phyloP scores from a whole-genome alignment of 2,888 invertebrate genomes.

The Oxytorus armatus region DNA sequence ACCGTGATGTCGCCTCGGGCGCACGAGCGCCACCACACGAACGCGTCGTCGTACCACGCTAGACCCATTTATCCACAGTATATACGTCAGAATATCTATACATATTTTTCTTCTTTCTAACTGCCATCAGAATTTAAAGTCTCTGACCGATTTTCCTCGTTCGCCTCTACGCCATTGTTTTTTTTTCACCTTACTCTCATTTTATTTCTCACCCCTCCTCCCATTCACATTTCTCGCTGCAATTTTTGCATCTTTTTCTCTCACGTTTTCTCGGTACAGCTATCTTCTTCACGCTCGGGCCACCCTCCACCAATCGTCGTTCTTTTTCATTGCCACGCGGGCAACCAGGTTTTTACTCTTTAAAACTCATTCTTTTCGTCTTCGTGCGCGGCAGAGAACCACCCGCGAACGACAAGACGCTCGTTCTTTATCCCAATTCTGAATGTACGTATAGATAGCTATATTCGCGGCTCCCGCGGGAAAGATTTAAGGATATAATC shows the following conservation, averaged over 20 bases:
- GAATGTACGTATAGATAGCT: slow-evolving; percentile 39
- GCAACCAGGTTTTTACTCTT: slow-evolving; percentile 63
- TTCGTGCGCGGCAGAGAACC: slow-evolving; percentile 43
- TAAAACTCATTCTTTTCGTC: slow-evolving; percentile 65
- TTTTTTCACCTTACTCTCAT: slow-evolving; percentile 16
- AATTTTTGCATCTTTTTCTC: slow-evolving; percentile 47
- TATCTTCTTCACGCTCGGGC: slow-evolving; percentile 16
- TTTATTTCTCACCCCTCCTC: neutral
- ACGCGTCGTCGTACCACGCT: slow-evolving; percentile 43
- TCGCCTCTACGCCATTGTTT: slow-evolving; percentile 35
- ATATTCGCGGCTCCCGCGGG: slow-evolving; percentile 47
- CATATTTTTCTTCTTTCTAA: slow-evolving; percentile 43
- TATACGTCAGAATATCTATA: slow-evolving; percentile 10
- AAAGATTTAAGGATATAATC: slow-evolving; percentile 64
- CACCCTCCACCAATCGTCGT: slow-evolving; percentile 14
- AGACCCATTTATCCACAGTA: slow-evolving; percentile 24
- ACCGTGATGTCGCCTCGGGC: slow-evolving; percentile 27
- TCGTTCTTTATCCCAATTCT: slow-evolving; percentile 65
- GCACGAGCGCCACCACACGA: slow-evolving; percentile 45
- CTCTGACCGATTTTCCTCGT: slow-evolving; percentile 58
- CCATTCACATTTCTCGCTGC: neutral
- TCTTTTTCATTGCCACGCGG: slow-evolving; percentile 56
- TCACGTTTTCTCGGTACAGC: slow-evolving; percentile 5
- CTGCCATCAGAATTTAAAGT: slow-evolving; percentile 62
- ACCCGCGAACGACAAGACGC: slow-evolving; percentile 64